Base-by-base conservation (phyloP, 2,797 vertebrate species). In the Notamacropus eugenii region DNA sequence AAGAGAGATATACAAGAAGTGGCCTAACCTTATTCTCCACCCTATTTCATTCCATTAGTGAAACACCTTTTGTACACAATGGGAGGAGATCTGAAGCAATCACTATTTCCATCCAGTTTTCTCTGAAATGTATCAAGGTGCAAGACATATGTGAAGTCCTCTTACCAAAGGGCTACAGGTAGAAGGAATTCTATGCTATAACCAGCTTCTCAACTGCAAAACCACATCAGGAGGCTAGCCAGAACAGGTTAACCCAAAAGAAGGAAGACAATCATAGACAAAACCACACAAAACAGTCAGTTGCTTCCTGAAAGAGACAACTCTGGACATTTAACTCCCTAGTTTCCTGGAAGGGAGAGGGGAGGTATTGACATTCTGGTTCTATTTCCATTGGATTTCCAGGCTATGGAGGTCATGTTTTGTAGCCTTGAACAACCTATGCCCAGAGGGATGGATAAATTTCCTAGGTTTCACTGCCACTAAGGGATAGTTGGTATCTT, bases 81-180 rank as follows among this genome's bases (percentile, higher is more conserved):
- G 90, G 62, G 87, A 92, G 74, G 56, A 55, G 82, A 67, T 90
- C 95, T 92, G 91, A 92, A 96, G 82, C 96, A 91, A 54, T 34
- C 27, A 0, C 10, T 27, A 96, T 52, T 29, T 62, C 62, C 54
- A 56, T 50, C 22, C 34, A 40, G 91, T 96, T 94, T 95, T 87
- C 93, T 95, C 95, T 97, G 98, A 97, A 97, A 97, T 97, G 96
- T 97, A 92, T 91, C 95, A 94, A 96, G 91, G 56, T 94, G 92
- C 90, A 95, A 97, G 93, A 93, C n/a, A 59, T 57, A 56, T 62
- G 67, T 93, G 91, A 96, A 96, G 67, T 94, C 24, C 74, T 93
- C 55, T 55, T 92, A 16, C 56, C 28, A 31, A 95, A 34, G 54
- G 27, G 6, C 46, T 92, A 34, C 28, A 90, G 91, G 54, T 50